A percentile compares a stretch with the other conserved stretches of the same genome.
Evolutionary conservation across 2,888 invertebrate species (phyloP).

Genomic region (Agrenia bidenticulata): DNA sequence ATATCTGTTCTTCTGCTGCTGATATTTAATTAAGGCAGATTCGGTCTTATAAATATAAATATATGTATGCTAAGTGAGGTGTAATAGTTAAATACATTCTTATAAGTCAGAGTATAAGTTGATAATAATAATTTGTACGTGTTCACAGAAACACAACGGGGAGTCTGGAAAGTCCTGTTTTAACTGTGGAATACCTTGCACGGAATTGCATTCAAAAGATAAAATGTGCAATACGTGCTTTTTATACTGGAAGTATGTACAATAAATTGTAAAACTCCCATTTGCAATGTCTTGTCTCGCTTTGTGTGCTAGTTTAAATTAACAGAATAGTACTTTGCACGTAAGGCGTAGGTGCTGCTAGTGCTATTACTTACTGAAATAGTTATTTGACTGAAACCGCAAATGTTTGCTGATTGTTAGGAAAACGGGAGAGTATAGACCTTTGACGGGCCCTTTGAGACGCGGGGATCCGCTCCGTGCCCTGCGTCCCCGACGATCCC

Average conservation of each 20-base stretch:
- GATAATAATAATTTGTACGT: constrained; percentile 6
- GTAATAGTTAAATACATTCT: background rate
- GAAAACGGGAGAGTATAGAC: constrained; percentile 77
- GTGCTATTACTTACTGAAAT: background rate
- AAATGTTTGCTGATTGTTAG: constrained; percentile 58
- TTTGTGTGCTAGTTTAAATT: constrained; percentile 58
- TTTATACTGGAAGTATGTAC: constrained; percentile 78
- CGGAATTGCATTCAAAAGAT: constrained; percentile 72
- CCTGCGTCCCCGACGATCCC: constrained; percentile 68
- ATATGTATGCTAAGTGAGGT: no score
- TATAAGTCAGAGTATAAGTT: background rate
- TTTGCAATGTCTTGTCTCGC: constrained; percentile 59
- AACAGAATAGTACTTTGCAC: constrained; percentile 6
- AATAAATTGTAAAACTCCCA: constrained; percentile 19
- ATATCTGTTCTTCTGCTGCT: background rate
- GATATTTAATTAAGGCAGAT: no score
- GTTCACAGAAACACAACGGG: constrained; percentile 54
- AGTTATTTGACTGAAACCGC: background rate
- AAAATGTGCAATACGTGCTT: constrained; percentile 80
- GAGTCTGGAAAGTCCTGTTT: constrained; percentile 59
- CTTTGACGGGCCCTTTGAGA: constrained; percentile 66
- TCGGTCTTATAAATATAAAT: no score
- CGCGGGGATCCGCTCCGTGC: constrained; percentile 53
- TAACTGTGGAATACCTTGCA: constrained; percentile 74
- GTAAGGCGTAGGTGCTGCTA: constrained; percentile 1